Base-by-base conservation (phyloP, 2,888 invertebrate genomes). In the Dynastes maya region DNA sequence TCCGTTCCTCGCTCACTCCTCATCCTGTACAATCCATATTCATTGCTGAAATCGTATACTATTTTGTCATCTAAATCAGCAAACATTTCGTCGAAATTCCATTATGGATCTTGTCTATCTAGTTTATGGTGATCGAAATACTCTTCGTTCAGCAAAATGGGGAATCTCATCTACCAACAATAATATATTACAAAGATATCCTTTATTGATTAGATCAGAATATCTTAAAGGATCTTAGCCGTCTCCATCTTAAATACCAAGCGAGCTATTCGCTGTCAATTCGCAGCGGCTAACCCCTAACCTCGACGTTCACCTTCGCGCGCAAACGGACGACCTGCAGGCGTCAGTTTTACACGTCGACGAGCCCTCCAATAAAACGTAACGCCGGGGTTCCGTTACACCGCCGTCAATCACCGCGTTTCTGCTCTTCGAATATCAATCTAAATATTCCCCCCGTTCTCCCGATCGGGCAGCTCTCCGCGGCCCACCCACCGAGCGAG, bases 401-500 rank as follows among this genome's bases (percentile, higher is more conserved):
- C 77, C 80, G 82, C 32, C 61, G 61, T 81, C 82, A 82, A 82
- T 82, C 80, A 79, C 80, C 82, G 79, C 13, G 32, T 27, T 29
- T 40, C 6, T 40, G 11, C 45, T 63, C 74, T 76, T 63, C 80
- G 80, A 81, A 82, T 82, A 81, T 82, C 82, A 82, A 82, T 82
- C 82, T 82, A 79, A 80, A 81, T 76, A 79, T 79, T 70, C 80
- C 80, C 45, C 13, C 9, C 58, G 58, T 16, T 16, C 53, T 9
- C 6, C 3, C 27, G 82, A 82, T 82, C 80, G 79, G 80, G 81
- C 81, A 11, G n/a, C 9, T 8, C 49, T 11, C 1, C 11, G 76
- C 76, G 77, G 80, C 80, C 80, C 82, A 81, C 81, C 82, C 80
- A 81, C 80, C 16, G 78, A 58, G 80, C 75, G 70, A 61, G 81